Conservation (phyloP, 1,140 invertebrate species). For the Cherax destructor region DNA sequence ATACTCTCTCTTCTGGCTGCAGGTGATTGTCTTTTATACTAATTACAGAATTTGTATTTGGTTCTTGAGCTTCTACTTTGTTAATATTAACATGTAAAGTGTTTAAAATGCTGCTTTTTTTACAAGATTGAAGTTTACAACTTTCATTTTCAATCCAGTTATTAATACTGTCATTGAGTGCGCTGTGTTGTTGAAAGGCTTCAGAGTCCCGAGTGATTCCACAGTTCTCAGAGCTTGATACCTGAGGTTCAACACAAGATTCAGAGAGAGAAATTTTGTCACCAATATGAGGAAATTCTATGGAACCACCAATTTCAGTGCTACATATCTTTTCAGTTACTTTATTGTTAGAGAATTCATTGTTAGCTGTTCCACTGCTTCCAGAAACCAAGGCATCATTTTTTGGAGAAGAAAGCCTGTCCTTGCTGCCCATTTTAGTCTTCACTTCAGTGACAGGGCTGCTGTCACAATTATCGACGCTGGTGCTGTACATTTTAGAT, state of each 20-base stretch:
- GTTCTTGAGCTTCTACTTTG: not conserved
- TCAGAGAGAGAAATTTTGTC: not conserved
- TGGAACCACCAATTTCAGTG: not conserved
- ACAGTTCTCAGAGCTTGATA: not conserved
- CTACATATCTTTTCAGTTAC: not conserved
- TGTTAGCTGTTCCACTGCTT: not conserved
- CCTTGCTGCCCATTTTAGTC: not conserved
- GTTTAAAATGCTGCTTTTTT: not conserved
- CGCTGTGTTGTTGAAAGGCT: not conserved
- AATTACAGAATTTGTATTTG: not conserved
- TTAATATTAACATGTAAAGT: not conserved
- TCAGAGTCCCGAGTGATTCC: not conserved
- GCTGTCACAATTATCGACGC: not conserved
- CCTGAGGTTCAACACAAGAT: not conserved
- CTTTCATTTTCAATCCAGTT: not conserved
- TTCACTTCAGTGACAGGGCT: not conserved
- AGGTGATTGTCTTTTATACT: not conserved
- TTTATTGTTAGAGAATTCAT: not conserved
- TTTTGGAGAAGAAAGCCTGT: not conserved
- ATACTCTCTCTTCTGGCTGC: not conserved
- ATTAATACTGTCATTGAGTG: not conserved
- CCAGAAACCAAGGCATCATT: not conserved
- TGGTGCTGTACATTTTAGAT: not conserved
- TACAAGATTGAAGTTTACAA: not conserved
- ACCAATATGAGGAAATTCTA: not conserved